These are phyloP conservation scores for Microplitis demolitor DNA, from an alignment of 1,140 invertebrate species.

Conservation along the genomic window DNA sequence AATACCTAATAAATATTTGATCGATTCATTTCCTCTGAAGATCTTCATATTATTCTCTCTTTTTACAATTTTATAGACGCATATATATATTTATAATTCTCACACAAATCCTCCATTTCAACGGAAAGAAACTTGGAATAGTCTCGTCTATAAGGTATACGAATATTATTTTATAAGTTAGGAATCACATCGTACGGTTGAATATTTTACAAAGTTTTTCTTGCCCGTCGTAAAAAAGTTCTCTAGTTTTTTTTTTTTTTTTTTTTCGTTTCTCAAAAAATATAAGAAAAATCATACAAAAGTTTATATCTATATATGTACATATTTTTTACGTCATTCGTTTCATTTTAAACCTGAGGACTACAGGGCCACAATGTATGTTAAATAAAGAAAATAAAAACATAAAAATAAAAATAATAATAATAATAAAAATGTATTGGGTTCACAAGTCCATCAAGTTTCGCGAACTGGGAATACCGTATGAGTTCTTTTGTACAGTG, in stretches of 20 bases:
- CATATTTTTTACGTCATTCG: not conserved
- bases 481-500: constrained; percentile 14
- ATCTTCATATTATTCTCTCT: constrained; percentile 10
- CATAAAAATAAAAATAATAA: constrained; percentile 8
- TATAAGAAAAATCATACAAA: not conserved
- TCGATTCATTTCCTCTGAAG: not conserved
- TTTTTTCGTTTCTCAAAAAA: not conserved
- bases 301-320: not conserved
- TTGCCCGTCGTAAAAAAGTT: not conserved
- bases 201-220: constrained; percentile 24
- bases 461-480: constrained; percentile 18
- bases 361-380: not conserved
- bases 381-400: not conserved
- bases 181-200: constrained; percentile 23
- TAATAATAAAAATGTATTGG: constrained; percentile 8
- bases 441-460: not conserved
- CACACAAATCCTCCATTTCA: not conserved
- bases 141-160: constrained; percentile 18
- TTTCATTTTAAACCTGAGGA: not conserved
- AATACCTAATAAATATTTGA: constrained; percentile 8
- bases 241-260: not conserved
- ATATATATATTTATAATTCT: not conserved
- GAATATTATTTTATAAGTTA: constrained; percentile 30
- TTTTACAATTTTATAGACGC: not conserved
- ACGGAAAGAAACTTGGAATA: constrained; percentile 15